A percentile compares a stretch with the other conserved stretches of the same genome.
These are phyloP conservation scores for Epinephelus cyanopodus DNA, from an alignment of 2,113 vertebrate species.

Conservation along the genomic window DNA sequence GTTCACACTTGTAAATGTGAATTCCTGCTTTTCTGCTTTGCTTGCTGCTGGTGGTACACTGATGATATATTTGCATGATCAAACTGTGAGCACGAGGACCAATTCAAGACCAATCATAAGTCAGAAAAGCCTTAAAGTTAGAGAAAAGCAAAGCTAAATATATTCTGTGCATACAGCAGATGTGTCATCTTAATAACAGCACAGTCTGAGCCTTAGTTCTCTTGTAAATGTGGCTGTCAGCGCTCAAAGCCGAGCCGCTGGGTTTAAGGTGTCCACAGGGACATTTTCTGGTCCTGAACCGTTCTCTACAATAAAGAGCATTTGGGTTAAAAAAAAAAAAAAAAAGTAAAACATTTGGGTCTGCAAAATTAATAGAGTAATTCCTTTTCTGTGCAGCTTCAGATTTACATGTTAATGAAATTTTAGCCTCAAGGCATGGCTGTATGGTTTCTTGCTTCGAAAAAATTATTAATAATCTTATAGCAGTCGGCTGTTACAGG, in stretches of 20 bases:
- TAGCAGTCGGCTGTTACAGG: too few species aligned
- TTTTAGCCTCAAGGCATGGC: background rate
- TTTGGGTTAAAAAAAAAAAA: background rate
- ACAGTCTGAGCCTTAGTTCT: background rate
- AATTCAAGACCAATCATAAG: background rate
- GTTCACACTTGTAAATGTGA: too few species aligned
- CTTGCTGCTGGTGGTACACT: too few species aligned
- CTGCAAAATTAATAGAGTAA: conserved; percentile 35
- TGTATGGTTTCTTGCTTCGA: conserved; percentile 18
- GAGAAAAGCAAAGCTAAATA: conserved; percentile 1
- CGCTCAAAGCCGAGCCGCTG: conserved; percentile 9
- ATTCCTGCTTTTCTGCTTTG: too few species aligned
- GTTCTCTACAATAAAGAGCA: conserved; percentile 23
- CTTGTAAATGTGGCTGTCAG: conserved; percentile 5
- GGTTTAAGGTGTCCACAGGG: conserved; percentile 1
- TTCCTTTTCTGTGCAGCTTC: conserved; percentile 33
- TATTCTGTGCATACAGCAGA: background rate
- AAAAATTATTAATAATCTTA: background rate
- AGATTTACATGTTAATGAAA: conserved; percentile 49
- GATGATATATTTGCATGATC: background rate
- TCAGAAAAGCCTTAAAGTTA: background rate
- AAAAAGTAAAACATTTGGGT: conserved; percentile 22
- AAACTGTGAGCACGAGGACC: too few species aligned
- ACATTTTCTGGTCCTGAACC: conserved; percentile 2
- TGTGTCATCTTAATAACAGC: conserved; percentile 35